A percentile compares a stretch with the other conserved stretches of the same genome.
Conservation (phyloP, 2,113 vertebrate species). For the Aphyosemion australe region DNA sequence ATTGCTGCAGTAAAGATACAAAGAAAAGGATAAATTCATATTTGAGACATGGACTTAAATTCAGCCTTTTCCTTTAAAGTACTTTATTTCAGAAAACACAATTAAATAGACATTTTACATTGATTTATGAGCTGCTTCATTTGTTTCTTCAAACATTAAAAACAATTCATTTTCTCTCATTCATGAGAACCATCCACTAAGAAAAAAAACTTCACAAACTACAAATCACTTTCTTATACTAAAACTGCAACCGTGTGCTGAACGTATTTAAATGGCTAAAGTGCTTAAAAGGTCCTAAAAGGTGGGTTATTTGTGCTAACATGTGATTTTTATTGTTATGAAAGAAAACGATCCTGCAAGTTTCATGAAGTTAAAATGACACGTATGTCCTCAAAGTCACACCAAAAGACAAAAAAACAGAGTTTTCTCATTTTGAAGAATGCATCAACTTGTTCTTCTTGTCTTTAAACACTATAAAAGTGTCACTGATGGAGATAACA, state of each 20-base stretch:
- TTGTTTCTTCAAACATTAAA: not conserved
- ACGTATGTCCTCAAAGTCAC: no score
- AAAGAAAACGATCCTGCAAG: no score
- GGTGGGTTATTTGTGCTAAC: no score
- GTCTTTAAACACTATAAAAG: not conserved
- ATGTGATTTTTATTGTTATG: no score
- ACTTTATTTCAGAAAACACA: not conserved
- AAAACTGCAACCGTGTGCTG: not conserved
- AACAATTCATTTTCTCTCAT: not conserved
- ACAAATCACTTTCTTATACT: no score
- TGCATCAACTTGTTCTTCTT: not conserved
- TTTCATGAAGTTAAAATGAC: no score
- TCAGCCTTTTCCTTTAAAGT: not conserved
- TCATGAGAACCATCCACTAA: not conserved
- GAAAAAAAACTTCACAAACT: not conserved
- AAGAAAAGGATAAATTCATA: no score
- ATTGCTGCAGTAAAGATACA: no score
- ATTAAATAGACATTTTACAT: conserved; percentile 1
- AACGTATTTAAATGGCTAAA: not conserved
- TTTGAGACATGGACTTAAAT: no score
- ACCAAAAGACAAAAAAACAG: no score
- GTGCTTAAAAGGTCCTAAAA: conserved; percentile 16
- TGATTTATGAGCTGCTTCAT: not conserved
- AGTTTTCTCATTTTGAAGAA: no score
- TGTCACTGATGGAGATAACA: not conserved